Evolutionary conservation across 2,888 invertebrate genomes (phyloP).

Genomic region (Cryptocephalus primarius): DNA sequence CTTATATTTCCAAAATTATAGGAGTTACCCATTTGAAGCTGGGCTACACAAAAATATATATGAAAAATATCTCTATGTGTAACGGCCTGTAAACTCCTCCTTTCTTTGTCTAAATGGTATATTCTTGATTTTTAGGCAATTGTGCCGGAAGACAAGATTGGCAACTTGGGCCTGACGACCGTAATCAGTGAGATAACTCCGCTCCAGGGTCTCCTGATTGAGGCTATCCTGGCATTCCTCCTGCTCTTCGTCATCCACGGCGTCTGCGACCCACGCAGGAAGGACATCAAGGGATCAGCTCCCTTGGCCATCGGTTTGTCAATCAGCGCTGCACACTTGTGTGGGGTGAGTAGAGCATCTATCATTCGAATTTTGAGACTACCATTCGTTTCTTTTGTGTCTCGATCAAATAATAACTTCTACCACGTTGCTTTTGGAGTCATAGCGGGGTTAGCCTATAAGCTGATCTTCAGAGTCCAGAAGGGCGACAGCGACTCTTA

Average conservation of each 20-base stretch:
- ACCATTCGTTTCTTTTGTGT: no score
- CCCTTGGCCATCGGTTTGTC: constrained; percentile 56
- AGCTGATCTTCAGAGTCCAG: constrained; percentile 48
- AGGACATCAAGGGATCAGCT: constrained; percentile 50
- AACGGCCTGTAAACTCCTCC: no score
- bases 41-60: no score
- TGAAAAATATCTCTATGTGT: no score
- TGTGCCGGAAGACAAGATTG: constrained; percentile 34
- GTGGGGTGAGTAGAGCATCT: constrained; percentile 50
- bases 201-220: constrained; percentile 70
- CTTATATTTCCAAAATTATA: no score
- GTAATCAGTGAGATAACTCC: constrained; percentile 43
- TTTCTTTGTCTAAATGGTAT: no score
- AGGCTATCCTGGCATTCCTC: constrained; percentile 68
- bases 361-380: constrained; percentile 1
- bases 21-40: no score
- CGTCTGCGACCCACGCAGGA: constrained; percentile 49
- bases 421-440: constrained; percentile 32
- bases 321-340: constrained; percentile 50
- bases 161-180: constrained; percentile 42
- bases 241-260: constrained; percentile 53
- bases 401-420: no score
- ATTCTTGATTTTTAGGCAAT: constrained; percentile 31
- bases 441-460: constrained; percentile 46
- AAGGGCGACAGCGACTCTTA: constrained; percentile 68